These are phyloP conservation scores for Leptoclinus maculatus DNA, from an alignment of 2,797 vertebrate genomes.

Conservation along the genomic window DNA sequence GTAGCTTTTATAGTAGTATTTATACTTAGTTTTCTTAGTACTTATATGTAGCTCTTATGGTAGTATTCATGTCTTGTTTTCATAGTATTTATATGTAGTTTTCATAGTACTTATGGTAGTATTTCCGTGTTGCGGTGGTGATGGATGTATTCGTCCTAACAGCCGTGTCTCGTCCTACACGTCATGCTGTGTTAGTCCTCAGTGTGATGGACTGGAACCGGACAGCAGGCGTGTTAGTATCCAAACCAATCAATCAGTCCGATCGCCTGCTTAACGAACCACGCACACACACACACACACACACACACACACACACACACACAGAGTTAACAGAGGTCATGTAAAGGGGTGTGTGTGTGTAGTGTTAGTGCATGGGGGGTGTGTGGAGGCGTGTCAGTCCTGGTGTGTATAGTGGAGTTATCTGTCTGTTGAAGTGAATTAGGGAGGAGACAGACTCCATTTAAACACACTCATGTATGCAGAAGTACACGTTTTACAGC, in stretches of 20 bases:
- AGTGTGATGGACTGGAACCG: conserved; percentile 48
- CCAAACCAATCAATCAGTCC: conserved; percentile 67
- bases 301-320: conserved; percentile 7
- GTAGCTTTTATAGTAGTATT: background rate
- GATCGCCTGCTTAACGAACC: conserved; percentile 57
- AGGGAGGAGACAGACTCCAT: background rate
- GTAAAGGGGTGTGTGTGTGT: conserved; percentile 16
- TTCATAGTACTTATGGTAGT: background rate
- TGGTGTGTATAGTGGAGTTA: background rate
- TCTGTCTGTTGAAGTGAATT: background rate
- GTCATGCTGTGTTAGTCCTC: conserved; percentile 57
- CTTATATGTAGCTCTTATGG: too few species aligned
- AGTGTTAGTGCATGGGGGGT: background rate
- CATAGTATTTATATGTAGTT: background rate
- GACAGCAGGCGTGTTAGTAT: conserved; percentile 60
- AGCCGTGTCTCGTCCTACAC: conserved; percentile 52
- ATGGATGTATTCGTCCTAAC: conserved; percentile 4
- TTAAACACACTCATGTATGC: background rate
- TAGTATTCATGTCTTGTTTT: too few species aligned
- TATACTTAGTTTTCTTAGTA: too few species aligned
- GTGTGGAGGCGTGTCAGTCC: background rate
- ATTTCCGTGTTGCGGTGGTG: background rate
- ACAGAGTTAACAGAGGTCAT: conserved; percentile 39
- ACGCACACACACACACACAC: conserved; percentile 21
- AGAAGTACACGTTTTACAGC: background rate